These are phyloP conservation scores for Folsomia candida DNA, from an alignment of 2,888 invertebrate species.

Conservation along the genomic window DNA sequence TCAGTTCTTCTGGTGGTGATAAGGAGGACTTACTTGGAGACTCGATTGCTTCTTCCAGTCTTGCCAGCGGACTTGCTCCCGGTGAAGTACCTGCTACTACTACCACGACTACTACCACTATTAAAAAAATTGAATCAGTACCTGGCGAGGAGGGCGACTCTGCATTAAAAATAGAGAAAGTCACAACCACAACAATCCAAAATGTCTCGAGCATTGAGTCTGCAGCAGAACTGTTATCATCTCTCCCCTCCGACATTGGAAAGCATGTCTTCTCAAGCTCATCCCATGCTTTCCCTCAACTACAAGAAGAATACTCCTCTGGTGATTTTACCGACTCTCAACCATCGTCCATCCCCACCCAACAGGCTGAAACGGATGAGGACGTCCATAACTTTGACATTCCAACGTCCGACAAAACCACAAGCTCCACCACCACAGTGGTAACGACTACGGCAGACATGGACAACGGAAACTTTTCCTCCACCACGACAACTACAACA, in stretches of 20 bases:
- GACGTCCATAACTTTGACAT: constrained; percentile 14
- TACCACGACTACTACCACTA: constrained; percentile 37
- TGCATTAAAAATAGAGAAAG: constrained; percentile 1
- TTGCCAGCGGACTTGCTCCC: constrained; percentile 32
- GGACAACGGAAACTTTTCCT: constrained; percentile 40
- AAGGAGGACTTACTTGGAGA: background rate
- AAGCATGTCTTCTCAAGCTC: background rate
- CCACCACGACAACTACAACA: constrained; percentile 25
- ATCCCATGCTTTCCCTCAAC: constrained; percentile 9
- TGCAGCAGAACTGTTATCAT: background rate
- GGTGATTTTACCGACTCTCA: constrained; percentile 45
- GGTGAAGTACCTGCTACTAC: constrained; percentile 36
- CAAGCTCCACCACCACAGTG: background rate
- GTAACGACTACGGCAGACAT: constrained; percentile 26
- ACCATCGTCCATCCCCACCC: constrained; percentile 28
- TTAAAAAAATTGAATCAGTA: constrained; percentile 21
- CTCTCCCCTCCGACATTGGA: background rate
- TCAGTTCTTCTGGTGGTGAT: background rate
- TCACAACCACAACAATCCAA: background rate
- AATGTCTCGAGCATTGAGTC: background rate
- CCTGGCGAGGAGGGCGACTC: constrained; percentile 9
- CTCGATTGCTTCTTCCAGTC: constrained; percentile 12
- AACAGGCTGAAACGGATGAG: constrained; percentile 17
- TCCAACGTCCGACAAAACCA: background rate
- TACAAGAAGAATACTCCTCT: constrained; percentile 40